Conservation (phyloP, 2,888 invertebrate species). For the Odontothrips loti region DNA sequence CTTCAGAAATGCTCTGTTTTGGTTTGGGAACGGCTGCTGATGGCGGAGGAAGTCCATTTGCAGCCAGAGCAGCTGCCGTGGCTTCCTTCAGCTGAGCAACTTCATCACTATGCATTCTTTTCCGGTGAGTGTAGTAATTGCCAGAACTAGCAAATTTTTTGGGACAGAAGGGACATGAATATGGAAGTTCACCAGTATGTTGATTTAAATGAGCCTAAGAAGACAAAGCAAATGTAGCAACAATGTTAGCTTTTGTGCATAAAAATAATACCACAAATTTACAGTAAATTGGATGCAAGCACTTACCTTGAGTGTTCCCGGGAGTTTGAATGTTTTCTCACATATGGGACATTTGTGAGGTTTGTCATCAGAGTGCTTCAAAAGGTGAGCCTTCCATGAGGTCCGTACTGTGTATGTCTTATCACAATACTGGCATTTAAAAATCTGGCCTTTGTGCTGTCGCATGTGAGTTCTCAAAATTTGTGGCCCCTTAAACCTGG, state of each 20-base stretch:
- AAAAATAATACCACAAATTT: background rate
- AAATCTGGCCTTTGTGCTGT: constrained; percentile 27
- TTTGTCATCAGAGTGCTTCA: constrained; percentile 1
- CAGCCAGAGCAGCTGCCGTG: background rate
- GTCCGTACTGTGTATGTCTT: constrained; percentile 31
- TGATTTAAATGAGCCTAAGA: constrained; percentile 66
- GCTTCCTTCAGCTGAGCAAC: constrained; percentile 41
- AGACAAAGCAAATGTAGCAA: background rate
- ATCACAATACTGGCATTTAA: constrained; percentile 32
- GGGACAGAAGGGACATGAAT: constrained; percentile 68
- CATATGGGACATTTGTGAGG: constrained; percentile 33
- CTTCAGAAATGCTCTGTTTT: background rate
- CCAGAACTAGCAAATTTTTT: constrained; percentile 68
- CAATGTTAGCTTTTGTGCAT: background rate
- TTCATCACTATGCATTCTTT: constrained; percentile 64
- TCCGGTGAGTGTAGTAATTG: constrained; percentile 68
- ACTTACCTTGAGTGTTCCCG: constrained; percentile 33
- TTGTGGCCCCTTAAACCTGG: constrained; percentile 15
- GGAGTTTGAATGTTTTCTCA: constrained; percentile 33
- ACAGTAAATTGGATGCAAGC: background rate
- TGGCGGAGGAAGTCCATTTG: background rate
- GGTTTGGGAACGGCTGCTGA: background rate
- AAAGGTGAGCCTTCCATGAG: background rate
- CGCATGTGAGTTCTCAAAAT: constrained; percentile 28
- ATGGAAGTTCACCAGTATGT: constrained; percentile 68